These are phyloP conservation scores for Diuraphis noxia DNA, from an alignment of 1,140 invertebrate genomes.

Conservation along the genomic window DNA sequence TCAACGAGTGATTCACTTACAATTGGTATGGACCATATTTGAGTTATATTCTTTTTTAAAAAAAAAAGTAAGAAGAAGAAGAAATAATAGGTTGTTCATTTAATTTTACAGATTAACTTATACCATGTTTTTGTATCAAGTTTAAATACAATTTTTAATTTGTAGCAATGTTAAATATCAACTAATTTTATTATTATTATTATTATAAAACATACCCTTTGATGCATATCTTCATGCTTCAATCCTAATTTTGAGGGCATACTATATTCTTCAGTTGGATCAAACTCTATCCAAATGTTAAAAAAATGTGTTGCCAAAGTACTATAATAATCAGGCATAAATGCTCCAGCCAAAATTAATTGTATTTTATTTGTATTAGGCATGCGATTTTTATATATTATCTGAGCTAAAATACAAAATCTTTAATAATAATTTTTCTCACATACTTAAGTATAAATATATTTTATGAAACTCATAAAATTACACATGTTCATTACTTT, in stretches of 20 bases:
- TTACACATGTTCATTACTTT: constrained; percentile 58
- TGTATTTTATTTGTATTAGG: constrained; percentile 57
- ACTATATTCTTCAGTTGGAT: constrained; percentile 55
- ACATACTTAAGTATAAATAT: not conserved
- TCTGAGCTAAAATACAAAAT: constrained; percentile 31
- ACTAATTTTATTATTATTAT: not conserved
- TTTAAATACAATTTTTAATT: not conserved
- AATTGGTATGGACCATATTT: constrained; percentile 63
- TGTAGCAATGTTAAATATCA: not conserved
- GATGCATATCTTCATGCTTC: not conserved
- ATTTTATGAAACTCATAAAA: not conserved
- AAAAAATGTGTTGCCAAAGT: constrained; percentile 62
- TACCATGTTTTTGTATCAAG: not conserved
- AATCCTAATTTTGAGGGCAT: not conserved
- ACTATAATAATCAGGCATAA: constrained; percentile 61
- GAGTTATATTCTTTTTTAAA: constrained; percentile 62
- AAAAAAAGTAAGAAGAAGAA: not conserved
- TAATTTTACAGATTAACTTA: not conserved
- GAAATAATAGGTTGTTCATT: not conserved
- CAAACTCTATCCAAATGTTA: constrained; percentile 63
- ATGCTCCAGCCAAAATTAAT: constrained; percentile 63
- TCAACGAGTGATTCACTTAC: constrained; percentile 62
- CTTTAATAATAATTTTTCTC: not conserved
- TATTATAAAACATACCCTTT: not conserved
- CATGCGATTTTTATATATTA: constrained; percentile 48